Conservation (phyloP, 2,797 vertebrate species). For the Pagetopsis macropterus region DNA sequence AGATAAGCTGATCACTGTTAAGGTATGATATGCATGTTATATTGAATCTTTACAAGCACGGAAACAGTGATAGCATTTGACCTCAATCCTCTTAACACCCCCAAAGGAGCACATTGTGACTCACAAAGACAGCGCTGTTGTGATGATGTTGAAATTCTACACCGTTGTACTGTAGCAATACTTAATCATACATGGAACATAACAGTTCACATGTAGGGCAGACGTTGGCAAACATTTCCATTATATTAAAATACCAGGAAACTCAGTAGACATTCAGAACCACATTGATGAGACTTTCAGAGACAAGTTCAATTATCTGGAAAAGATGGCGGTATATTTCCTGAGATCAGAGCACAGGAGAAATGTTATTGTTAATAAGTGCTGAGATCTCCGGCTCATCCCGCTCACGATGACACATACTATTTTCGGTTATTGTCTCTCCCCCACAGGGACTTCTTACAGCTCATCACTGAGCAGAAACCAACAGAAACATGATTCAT, state of each 20-base stretch:
- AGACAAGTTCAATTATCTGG: background rate
- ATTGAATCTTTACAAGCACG: slow-evolving; percentile 2
- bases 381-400: slow-evolving; percentile 39
- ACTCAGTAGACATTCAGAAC: background rate
- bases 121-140: slow-evolving; percentile 51
- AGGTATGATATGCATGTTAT: background rate
- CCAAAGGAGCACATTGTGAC: slow-evolving; percentile 58
- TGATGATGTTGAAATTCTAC: slow-evolving; percentile 48
- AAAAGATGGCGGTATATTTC: background rate
- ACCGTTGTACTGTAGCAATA: slow-evolving; percentile 26
- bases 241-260: background rate
- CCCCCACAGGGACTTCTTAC: slow-evolving; percentile 64
- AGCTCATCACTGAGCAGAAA: slow-evolving; percentile 33
- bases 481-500: slow-evolving; percentile 56
- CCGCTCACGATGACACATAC: slow-evolving; percentile 54
- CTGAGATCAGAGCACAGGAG: slow-evolving; percentile 22
- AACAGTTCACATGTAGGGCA: background rate
- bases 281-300: background rate
- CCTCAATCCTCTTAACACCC: slow-evolving; percentile 48
- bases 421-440: slow-evolving; percentile 40
- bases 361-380: slow-evolving; percentile 4
- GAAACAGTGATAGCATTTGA: slow-evolving; percentile 43
- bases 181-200: slow-evolving; percentile 56
- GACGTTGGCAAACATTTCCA: background rate
- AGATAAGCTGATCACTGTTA: background rate